Conservation (phyloP, 53 echinoderm and acorn worm genomes). For the Paelopatides confundens region DNA sequence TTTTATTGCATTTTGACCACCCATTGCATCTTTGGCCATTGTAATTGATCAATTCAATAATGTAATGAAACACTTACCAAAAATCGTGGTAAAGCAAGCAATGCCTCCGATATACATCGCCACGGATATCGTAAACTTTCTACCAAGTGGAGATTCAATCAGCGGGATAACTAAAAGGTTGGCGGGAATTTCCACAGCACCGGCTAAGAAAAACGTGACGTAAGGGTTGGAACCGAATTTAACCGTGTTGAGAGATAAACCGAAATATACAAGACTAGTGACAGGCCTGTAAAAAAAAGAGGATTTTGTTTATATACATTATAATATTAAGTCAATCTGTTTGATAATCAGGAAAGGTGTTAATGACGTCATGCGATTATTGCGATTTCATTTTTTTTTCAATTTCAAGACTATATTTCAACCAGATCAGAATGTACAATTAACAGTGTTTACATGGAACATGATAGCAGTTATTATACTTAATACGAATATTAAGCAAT, state of each 20-base stretch:
- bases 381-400: too few relatives aligned
- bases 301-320: too few relatives aligned
- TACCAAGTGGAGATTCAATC: conserved; percentile 31
- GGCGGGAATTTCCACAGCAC: conserved; percentile 71
- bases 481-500: too few relatives aligned
- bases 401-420: too few relatives aligned
- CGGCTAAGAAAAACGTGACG: conserved; percentile 68
- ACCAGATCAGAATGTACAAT: too few relatives aligned
- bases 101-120: conserved; percentile 64
- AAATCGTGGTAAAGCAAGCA: conserved; percentile 48
- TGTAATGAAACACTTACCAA: conserved; percentile 36
- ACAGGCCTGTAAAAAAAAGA: conserved; percentile 52
- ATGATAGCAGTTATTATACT: background rate
- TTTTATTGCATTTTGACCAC: too few relatives aligned
- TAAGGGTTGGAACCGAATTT: conserved; percentile 59
- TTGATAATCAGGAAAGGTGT: too few relatives aligned
- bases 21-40: too few relatives aligned
- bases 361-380: too few relatives aligned
- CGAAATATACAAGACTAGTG: conserved; percentile 68
- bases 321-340: too few relatives aligned
- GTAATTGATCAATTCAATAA: too few relatives aligned
- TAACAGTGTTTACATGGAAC: too few relatives aligned
- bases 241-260: conserved; percentile 66
- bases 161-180: conserved; percentile 50
- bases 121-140: conserved; percentile 47